Percentiles rank a stretch among this genome's conserved stretches.
These are phyloP conservation scores for Cyanoliseus patagonus DNA, from an alignment of 2,113 vertebrate genomes.

Conservation along the genomic window DNA sequence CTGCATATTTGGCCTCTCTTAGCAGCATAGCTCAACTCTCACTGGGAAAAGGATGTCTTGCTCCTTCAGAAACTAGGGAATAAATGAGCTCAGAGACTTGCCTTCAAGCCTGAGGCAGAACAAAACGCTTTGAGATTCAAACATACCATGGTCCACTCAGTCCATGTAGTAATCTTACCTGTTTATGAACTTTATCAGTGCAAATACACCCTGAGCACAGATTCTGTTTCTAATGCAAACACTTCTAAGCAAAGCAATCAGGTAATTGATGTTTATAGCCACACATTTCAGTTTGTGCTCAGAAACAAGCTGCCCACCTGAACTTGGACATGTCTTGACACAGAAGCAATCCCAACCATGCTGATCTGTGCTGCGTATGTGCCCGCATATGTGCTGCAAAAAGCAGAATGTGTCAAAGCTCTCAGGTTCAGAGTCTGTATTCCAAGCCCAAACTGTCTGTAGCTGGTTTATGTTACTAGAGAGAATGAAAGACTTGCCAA, in stretches of 20 bases:
- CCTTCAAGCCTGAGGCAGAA: background rate
- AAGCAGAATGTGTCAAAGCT: background rate
- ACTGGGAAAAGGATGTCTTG: fast-evolving
- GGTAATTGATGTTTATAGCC: background rate
- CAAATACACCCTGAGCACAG: background rate
- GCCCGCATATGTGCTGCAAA: background rate
- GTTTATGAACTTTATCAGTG: background rate
- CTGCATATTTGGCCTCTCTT: background rate
- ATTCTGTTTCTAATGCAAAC: background rate
- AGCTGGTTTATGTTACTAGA: background rate
- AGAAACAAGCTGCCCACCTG: background rate
- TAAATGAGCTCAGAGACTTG: background rate
- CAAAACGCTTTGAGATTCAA: background rate
- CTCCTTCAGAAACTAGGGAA: background rate
- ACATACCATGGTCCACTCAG: background rate
- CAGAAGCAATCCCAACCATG: fast-evolving
- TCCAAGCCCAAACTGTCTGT: background rate
- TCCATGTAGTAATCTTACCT: background rate
- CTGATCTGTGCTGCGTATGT: background rate
- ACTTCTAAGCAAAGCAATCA: background rate
- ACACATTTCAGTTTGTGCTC: background rate
- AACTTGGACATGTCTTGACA: background rate
- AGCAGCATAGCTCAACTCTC: background rate
- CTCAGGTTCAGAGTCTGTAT: background rate
- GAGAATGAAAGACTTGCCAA: background rate